A percentile compares a stretch with the other conserved stretches of the same genome.
These are phyloP conservation scores for Callosobruchus maculatus DNA, from an alignment of 2,888 invertebrate genomes.

Conservation along the genomic window DNA sequence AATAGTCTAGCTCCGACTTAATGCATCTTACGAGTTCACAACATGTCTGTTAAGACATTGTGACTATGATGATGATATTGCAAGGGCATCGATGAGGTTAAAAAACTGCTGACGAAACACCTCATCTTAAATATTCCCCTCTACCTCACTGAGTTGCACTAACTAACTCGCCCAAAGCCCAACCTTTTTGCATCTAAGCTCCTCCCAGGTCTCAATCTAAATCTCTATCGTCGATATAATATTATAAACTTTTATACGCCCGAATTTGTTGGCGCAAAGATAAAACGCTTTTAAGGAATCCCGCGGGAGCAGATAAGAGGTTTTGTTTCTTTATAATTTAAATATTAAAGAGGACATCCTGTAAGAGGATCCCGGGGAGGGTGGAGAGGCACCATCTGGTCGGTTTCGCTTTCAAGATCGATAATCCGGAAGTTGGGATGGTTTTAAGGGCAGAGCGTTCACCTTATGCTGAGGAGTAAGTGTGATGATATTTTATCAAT, in stretches of 20 bases:
- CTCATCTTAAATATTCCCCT: too few relatives aligned
- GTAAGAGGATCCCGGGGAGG: not conserved
- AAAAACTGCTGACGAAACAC: too few relatives aligned
- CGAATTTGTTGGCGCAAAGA: not conserved
- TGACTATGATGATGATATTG: too few relatives aligned
- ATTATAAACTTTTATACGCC: not conserved
- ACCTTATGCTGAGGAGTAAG: not conserved
- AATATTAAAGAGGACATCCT: conserved; percentile 12
- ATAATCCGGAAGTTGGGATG: not conserved
- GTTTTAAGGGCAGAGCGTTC: not conserved
- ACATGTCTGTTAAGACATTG: too few relatives aligned
- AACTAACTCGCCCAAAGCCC: not conserved
- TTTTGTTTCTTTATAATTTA: conserved; percentile 21
- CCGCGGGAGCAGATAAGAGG: conserved; percentile 6
- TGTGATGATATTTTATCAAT: not conserved
- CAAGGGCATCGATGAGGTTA: too few relatives aligned
- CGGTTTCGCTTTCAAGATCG: not conserved
- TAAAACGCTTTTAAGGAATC: not conserved
- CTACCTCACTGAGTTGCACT: too few relatives aligned
- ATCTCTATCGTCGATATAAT: not conserved
- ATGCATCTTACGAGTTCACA: too few relatives aligned
- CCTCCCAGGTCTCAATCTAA: not conserved
- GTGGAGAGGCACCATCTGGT: not conserved
- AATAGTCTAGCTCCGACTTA: too few relatives aligned
- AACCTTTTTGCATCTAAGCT: not conserved